Conservation (phyloP, 2,888 invertebrate genomes). For the Pegoplata infirma region DNA sequence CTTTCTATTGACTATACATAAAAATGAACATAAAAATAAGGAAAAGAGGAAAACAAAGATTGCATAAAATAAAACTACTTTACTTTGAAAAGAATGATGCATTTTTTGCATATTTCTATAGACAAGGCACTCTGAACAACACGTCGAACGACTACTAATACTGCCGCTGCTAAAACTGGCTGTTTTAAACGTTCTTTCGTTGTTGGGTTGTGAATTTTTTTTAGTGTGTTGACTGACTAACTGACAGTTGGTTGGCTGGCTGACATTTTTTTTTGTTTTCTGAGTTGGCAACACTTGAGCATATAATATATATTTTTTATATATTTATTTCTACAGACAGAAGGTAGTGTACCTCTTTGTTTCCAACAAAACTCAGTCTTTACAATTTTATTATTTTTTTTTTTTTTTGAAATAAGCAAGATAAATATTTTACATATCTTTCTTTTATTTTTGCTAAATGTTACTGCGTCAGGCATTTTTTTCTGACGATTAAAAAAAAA, state of each 20-base stretch:
- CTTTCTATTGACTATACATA: neutral
- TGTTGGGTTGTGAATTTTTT: neutral
- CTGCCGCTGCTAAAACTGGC: too few species aligned
- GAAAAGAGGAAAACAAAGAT: slow-evolving; percentile 14
- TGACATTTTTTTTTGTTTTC: neutral
- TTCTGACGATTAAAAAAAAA: neutral
- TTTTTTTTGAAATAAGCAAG: slow-evolving; percentile 42
- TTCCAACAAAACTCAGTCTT: slow-evolving; percentile 13
- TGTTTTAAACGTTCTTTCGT: too few species aligned
- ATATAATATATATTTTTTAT: slow-evolving; percentile 15
- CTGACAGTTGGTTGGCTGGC: neutral
- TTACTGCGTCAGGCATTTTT: slow-evolving; percentile 20
- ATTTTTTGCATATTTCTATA: slow-evolving; percentile 40
- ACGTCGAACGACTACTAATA: too few species aligned
- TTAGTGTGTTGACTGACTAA: neutral
- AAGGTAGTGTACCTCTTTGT: slow-evolving; percentile 22
- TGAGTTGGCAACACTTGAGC: slow-evolving; percentile 47
- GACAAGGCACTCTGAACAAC: neutral
- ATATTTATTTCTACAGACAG: slow-evolving; percentile 12
- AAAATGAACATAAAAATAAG: neutral
- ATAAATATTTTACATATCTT: slow-evolving; percentile 38
- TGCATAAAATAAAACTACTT: slow-evolving; percentile 36
- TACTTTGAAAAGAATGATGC: slow-evolving; percentile 33
- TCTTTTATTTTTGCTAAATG: slow-evolving; percentile 12
- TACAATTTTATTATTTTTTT: neutral